Evolutionary conservation across 2,113 vertebrate species (phyloP).

Genomic region (Platysteira castanea): DNA sequence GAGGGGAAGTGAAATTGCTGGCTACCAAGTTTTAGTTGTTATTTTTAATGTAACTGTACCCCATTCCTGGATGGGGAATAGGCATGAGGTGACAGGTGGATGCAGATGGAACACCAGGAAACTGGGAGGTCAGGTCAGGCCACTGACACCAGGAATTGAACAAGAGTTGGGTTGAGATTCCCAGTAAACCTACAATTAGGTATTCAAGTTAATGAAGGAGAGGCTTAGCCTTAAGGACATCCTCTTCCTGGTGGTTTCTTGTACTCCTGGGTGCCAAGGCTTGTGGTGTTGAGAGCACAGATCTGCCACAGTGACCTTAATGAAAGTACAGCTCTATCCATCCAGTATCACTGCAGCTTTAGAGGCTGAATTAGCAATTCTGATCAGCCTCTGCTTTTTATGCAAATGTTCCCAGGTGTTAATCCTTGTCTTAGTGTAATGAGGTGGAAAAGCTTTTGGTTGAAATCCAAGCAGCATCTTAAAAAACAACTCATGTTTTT

Average conservation of each 20-base stretch:
- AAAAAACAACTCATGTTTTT: background rate
- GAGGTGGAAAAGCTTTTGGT: background rate
- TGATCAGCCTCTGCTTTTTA: background rate
- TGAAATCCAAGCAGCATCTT: background rate
- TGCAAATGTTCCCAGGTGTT: background rate
- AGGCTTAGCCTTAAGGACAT: slow-evolving; percentile 10
- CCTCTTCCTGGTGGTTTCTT: slow-evolving; percentile 14
- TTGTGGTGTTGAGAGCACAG: background rate
- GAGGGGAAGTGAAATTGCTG: background rate
- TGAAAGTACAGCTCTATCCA: background rate
- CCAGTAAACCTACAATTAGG: slow-evolving; percentile 20
- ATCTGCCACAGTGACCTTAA: background rate
- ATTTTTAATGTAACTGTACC: slow-evolving; percentile 20
- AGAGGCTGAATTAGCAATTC: background rate
- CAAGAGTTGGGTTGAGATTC: background rate
- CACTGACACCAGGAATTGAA: background rate
- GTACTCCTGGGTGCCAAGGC: background rate
- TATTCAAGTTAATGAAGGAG: slow-evolving; percentile 5
- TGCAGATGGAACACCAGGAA: background rate
- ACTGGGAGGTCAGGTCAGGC: slow-evolving; percentile 8
- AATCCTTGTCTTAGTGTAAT: background rate
- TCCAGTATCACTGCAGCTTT: background rate
- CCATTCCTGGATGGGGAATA: background rate
- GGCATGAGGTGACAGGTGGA: background rate
- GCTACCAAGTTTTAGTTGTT: background rate